phyloP scores from a whole-genome alignment of 2,888 invertebrate genomes.

The Bugula neritina region DNA sequence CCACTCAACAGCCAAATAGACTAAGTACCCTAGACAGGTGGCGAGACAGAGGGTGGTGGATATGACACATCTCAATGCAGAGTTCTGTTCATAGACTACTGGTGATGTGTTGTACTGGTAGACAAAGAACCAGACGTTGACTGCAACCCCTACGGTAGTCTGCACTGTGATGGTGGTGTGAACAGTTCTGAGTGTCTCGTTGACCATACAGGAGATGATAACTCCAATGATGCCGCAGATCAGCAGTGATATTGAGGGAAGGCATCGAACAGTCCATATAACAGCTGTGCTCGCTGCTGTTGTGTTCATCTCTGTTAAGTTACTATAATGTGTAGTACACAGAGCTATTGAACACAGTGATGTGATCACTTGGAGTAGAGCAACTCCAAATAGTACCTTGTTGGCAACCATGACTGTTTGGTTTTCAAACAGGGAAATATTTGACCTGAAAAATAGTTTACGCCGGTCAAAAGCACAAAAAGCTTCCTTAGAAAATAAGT shows the following conservation, averaged over 20 bases:
- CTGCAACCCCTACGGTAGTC: constrained; percentile 10
- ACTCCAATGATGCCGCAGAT: constrained; percentile 14
- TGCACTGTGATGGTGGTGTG: neutral
- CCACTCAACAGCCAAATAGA: neutral
- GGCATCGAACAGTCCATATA: neutral
- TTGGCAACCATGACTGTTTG: neutral
- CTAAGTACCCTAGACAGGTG: neutral
- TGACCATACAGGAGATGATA: neutral
- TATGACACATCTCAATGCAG: neutral
- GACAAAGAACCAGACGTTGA: constrained; percentile 16
- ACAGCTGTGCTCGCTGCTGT: neutral
- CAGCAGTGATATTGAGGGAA: constrained; percentile 4
- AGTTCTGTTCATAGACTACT: neutral
- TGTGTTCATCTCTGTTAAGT: neutral
- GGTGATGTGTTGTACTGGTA: neutral
- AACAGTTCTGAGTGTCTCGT: neutral
- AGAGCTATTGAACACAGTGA: constrained; percentile 5
- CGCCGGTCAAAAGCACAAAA: too few relatives aligned
- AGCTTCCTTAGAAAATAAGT: too few relatives aligned
- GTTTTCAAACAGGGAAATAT: too few relatives aligned
- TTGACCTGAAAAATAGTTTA: too few relatives aligned
- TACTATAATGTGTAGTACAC: constrained; percentile 14
- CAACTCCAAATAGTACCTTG: constrained; percentile 3
- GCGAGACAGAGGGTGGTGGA: neutral
- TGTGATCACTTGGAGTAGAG: neutral